A percentile compares a stretch with the other conserved stretches of the same genome.
Evolutionary conservation across 1,140 invertebrate genomes (phyloP).

Genomic region (Drosophila repleta): DNA sequence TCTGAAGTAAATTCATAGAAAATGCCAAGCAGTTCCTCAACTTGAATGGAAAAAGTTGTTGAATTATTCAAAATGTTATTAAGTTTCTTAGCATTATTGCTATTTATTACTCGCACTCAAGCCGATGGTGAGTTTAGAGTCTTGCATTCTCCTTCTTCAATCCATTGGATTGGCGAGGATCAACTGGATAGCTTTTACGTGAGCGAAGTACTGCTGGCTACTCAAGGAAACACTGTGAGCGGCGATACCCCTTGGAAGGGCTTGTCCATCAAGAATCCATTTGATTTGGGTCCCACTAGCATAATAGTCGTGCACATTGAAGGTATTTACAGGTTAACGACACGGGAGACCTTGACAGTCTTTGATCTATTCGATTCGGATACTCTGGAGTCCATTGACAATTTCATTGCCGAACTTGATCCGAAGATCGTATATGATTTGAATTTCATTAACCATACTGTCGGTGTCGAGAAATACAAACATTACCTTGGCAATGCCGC

Average conservation of each 20-base stretch:
- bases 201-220: constrained; percentile 88
- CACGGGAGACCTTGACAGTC: constrained; percentile 63
- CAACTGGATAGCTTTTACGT: constrained; percentile 86
- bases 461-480: constrained; percentile 80
- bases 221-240: constrained; percentile 87
- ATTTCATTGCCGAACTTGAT: constrained; percentile 22
- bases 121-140: constrained; percentile 87
- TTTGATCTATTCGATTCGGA: constrained; percentile 35
- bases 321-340: constrained; percentile 85
- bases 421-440: constrained; percentile 84
- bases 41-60: background rate
- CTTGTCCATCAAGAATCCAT: constrained; percentile 88
- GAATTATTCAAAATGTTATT: constrained; percentile 40
- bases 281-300: constrained; percentile 89
- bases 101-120: constrained; percentile 63
- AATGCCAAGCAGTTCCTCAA: no score
- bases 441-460: constrained; percentile 86
- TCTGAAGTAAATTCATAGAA: no score
- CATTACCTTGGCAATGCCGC: constrained; percentile 84
- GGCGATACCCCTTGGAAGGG: constrained; percentile 87
- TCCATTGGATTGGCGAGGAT: constrained; percentile 87
- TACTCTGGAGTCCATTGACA: constrained; percentile 29
- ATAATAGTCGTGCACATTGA: constrained; percentile 89
- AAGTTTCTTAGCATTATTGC: constrained; percentile 36
- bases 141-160: constrained; percentile 86